Conservation (phyloP, 1,140 invertebrate genomes). For the Cydia splendana region DNA sequence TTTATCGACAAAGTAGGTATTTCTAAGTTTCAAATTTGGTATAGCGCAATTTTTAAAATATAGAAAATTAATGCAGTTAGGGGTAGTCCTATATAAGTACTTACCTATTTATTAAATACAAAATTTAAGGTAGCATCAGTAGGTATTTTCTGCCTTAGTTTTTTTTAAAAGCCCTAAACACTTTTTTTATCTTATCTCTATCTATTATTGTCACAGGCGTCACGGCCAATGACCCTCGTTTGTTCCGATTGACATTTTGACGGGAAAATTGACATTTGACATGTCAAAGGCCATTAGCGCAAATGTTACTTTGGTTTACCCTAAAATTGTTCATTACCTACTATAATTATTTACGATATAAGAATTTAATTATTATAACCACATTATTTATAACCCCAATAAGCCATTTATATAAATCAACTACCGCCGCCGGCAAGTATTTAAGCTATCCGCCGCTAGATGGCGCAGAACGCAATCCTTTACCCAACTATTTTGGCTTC, state of each 20-base stretch:
- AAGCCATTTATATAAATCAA: not conserved
- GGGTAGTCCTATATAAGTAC: no score
- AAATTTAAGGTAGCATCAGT: no score
- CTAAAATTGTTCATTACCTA: no score
- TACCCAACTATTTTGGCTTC: conserved; percentile 16
- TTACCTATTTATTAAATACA: no score
- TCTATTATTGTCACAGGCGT: no score
- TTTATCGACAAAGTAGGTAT: not conserved
- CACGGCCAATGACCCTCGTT: conserved; percentile 10
- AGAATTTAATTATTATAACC: not conserved
- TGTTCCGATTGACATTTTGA: conserved; percentile 40
- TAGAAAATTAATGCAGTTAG: no score
- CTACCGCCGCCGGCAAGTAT: not conserved
- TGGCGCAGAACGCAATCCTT: conserved; percentile 18
- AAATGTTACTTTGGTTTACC: not conserved
- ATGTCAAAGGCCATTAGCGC: conserved; percentile 42
- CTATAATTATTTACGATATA: no score
- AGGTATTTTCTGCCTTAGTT: no score
- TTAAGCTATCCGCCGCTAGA: conserved; percentile 7
- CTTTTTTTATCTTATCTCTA: no score
- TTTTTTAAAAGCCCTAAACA: no score
- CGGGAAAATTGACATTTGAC: conserved; percentile 55
- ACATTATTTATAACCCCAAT: not conserved
- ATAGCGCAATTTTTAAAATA: no score
- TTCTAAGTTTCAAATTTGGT: no score